These are phyloP conservation scores for Acrossocheilus wenchowensis DNA, from an alignment of 2,797 vertebrate species.

Conservation along the genomic window DNA sequence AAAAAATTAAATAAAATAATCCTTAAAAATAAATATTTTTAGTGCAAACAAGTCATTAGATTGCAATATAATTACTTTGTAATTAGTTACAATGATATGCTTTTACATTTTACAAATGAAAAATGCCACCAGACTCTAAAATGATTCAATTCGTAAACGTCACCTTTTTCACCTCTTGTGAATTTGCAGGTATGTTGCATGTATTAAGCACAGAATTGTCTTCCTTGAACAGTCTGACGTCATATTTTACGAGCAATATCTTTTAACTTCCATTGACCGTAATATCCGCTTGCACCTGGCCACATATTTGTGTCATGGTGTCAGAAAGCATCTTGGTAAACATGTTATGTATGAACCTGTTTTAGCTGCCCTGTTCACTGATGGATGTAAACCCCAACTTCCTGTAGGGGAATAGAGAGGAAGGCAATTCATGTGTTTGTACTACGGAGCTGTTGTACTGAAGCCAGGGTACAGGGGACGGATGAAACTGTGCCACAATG, in stretches of 20 bases:
- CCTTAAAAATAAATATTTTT: neutral
- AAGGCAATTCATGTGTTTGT: slow-evolving; percentile 70
- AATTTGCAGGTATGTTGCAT: neutral
- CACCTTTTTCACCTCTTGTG: neutral
- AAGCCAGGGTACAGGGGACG: slow-evolving; percentile 63
- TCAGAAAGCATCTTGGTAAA: slow-evolving; percentile 55
- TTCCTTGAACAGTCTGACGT: neutral
- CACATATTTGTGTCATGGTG: slow-evolving; percentile 48
- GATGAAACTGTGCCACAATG: slow-evolving; percentile 55
- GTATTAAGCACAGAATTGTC: neutral
- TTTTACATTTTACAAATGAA: neutral
- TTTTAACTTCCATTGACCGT: slow-evolving; percentile 10
- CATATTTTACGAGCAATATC: slow-evolving; percentile 25
- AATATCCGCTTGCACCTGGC: slow-evolving; percentile 53
- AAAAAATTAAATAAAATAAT: too few relatives aligned
- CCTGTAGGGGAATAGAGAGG: slow-evolving; percentile 71
- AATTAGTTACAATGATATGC: neutral
- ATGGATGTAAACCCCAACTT: slow-evolving; percentile 74
- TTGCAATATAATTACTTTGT: neutral
- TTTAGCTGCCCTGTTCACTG: slow-evolving; percentile 68
- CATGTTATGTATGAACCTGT: slow-evolving; percentile 60
- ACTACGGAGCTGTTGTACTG: slow-evolving; percentile 56
- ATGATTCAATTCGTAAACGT: too few relatives aligned
- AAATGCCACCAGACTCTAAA: too few relatives aligned
- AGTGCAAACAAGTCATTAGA: neutral